Evolutionary conservation across 2,797 vertebrate species (phyloP), one percentile per base, ranked within the genome.

Genomic region (Orestias chungarensis): DNA sequence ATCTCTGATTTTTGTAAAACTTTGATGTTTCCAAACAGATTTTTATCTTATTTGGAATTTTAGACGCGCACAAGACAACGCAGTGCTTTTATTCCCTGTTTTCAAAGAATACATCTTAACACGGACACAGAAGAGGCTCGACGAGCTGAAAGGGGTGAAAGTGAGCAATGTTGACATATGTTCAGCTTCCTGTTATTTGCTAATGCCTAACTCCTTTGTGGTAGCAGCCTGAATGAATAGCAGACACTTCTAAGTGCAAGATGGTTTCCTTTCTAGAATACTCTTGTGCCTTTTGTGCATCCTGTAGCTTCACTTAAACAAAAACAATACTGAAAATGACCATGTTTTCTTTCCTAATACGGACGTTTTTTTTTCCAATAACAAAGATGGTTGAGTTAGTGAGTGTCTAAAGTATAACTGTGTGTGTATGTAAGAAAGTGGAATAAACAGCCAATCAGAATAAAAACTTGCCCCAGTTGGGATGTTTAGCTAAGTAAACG

Each of bases 151-250:
- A 4, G 18, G 31, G 31, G 5, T 59, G 18, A 55, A 55, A 29
- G 15, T 6, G 31, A 61, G 57, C 33, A 23, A n/a, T 14, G 35
- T 61, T 38, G 57, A 38, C 1, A 61, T 61, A 40, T 61, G 18
- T 61, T 14, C 31, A 61, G 33, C 57, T 38, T 59, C 20, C 57
- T 61, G 57, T 61, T 61, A 23, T n/a, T 33, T 38, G 33, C 57
- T 38, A 9, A 61, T 5, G 57, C 57, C 20, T 23, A 10, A 23
- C 33, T 61, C 10, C 31, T 20, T n/a, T 61, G 18, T 35, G 57
- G 33, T 61, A 31, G 23, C 35, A 40, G 55, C 29, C 35, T 25
- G 35, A 42, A 42, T 40, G 38, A 62, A 38, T 11, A 40, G 35
- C 35, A 23, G 27, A 31, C 52, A 55, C 14, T 12, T 42, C 40